A percentile compares a stretch with the other conserved stretches of the same genome.
Evolutionary conservation across 2,797 vertebrate species (phyloP).

Genomic region (Potorous gilbertii): DNA sequence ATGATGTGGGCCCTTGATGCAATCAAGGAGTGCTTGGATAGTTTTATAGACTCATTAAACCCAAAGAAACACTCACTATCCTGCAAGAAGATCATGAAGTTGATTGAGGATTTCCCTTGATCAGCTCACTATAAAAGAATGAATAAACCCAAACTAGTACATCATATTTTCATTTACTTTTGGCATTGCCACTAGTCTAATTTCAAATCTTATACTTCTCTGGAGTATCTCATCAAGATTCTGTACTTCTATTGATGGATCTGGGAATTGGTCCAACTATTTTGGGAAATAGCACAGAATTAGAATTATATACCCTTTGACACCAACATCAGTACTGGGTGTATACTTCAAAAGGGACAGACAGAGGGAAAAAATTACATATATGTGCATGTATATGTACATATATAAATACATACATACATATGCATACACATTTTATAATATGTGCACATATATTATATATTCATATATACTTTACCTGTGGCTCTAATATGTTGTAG

Average conservation of each 20-base stretch:
- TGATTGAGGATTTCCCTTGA: background rate
- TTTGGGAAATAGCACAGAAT: background rate
- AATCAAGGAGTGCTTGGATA: background rate
- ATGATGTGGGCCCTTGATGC: background rate
- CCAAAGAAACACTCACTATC: background rate
- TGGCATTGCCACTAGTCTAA: background rate
- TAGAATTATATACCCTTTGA: background rate
- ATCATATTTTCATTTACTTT: background rate
- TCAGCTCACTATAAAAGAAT: background rate
- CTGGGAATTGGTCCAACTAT: background rate
- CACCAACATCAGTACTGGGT: background rate
- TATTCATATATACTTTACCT: background rate
- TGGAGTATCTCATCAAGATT: background rate
- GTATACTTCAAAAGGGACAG: background rate
- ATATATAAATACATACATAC: background rate
- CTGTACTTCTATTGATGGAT: background rate
- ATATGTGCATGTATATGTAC: background rate
- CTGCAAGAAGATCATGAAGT: background rate
- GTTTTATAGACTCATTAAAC: background rate
- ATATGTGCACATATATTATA: background rate
- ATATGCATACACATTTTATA: background rate
- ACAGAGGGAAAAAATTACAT: background rate
- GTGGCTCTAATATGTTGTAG: background rate
- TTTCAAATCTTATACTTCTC: background rate
- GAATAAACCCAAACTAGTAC: background rate